Conservation (phyloP, 2,797 vertebrate species). For the Poeciliopsis paucimaculata region DNA sequence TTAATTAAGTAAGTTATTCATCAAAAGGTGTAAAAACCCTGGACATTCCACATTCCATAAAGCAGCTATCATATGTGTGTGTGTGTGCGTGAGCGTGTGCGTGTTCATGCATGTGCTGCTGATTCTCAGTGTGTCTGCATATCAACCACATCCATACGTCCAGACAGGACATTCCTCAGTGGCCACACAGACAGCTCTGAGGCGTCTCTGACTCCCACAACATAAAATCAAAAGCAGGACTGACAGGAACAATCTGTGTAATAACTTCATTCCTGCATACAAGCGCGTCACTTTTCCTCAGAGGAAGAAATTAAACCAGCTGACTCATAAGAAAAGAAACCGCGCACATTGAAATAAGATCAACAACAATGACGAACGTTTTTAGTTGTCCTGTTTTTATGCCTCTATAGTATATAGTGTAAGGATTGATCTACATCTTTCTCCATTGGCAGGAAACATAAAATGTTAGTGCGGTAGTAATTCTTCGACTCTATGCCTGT, state of each 20-base stretch:
- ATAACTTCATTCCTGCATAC: slow-evolving; percentile 6
- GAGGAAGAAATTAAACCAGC: background rate
- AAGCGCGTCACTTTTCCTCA: slow-evolving; percentile 8
- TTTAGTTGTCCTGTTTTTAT: background rate
- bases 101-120: background rate
- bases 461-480: background rate
- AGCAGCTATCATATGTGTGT: slow-evolving; percentile 5
- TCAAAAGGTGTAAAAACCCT: slow-evolving; percentile 48
- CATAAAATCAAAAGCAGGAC: slow-evolving; percentile 38
- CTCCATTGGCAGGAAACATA: background rate
- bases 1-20: slow-evolving; percentile 70
- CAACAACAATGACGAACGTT: background rate
- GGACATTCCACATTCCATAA: slow-evolving; percentile 48
- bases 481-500: background rate
- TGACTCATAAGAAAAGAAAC: slow-evolving; percentile 5
- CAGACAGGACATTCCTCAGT: slow-evolving; percentile 35
- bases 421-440: background rate
- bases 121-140: slow-evolving; percentile 1
- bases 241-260: slow-evolving; percentile 32
- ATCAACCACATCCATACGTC: slow-evolving; percentile 41
- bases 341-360: background rate
- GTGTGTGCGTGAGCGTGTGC: background rate
- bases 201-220: slow-evolving; percentile 30
- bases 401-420: background rate
- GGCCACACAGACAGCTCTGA: slow-evolving; percentile 34